phyloP scores from a whole-genome alignment of 2,888 invertebrate genomes.

The Erebia epiphron region DNA sequence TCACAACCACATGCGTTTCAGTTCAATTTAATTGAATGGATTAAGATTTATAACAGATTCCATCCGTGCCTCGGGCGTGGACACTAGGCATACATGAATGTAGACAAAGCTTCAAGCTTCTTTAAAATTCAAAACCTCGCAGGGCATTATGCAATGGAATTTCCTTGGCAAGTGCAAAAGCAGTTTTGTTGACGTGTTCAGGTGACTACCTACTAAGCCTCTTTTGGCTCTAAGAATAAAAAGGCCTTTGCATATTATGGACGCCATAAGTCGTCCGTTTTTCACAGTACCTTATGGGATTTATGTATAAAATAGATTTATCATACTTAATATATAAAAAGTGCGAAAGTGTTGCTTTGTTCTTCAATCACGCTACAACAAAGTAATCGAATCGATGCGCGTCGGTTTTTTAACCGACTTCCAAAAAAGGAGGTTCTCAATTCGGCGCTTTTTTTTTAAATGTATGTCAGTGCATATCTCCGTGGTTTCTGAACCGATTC shows the following conservation, averaged over 20 bases:
- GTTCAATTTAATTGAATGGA: slow-evolving; percentile 11
- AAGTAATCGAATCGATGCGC: no score
- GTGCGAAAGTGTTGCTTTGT: no score
- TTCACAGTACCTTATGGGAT: not conserved
- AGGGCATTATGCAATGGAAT: slow-evolving; percentile 47
- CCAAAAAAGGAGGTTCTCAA: no score
- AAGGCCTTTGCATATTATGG: not conserved
- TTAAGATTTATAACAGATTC: slow-evolving; percentile 14
- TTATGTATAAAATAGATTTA: no score
- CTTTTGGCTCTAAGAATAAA: not conserved
- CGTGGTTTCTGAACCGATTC: no score
- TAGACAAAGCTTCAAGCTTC: slow-evolving; percentile 42
- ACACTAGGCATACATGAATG: slow-evolving; percentile 42
- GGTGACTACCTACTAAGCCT: not conserved
- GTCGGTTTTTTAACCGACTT: no score
- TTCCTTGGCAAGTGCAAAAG: slow-evolving; percentile 43
- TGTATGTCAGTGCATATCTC: no score
- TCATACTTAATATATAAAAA: no score
- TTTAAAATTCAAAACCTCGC: slow-evolving; percentile 53
- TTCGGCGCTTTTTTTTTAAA: no score
- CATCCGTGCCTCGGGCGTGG: slow-evolving; percentile 28
- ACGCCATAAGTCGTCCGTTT: not conserved
- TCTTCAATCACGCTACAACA: no score
- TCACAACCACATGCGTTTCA: slow-evolving; percentile 4
- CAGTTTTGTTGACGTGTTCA: slow-evolving; percentile 11